Base-by-base conservation (phyloP, 2,888 invertebrate genomes). In the Dendrolimus houi region DNA sequence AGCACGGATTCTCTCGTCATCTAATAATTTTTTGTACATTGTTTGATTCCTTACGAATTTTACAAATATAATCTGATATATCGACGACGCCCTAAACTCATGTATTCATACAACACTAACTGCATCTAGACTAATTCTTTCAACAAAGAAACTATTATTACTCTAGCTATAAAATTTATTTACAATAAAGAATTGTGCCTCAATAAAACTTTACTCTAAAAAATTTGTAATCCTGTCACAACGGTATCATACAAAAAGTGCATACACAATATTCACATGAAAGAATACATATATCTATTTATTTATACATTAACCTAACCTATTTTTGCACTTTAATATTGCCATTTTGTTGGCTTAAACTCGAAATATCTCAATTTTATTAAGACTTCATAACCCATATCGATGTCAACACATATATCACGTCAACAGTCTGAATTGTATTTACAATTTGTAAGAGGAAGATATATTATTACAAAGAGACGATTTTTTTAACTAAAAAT, bases 281-380 rank as follows among this genome's bases (percentile, higher is more conserved):
- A 82, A 83, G 81, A 81, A 84, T 85, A 84, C 80, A 29, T 72
- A 73, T 79, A 81, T 81, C 75, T 86, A 85, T 82, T 12, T 47
- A 47, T 47, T 47, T 74, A 74, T 87, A 89, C 86, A 88, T 85
- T 88, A 86, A 86, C 14, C 71, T 72, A 70, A 68, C 73, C 85
- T 87, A 87, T 79, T 84, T 88, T 89, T 90, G 89, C 88, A 90
- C 89, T 90, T 84, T 88, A 75, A 84, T 85, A 85, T 84, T 82
- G 87, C 88, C 88, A 84, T 76, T 79, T 83, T 72, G 79, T 70
- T 84, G 87, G 87, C 87, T 87, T 88, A 88, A 89, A 89, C 88
- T 85, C 86, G 87, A 84, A 85, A 87, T 79, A 87, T 87, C 87
- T 88, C 83, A 87, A 87, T 87, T 88, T 86, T 74, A 87, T 87